Conservation (phyloP, 2,797 vertebrate genomes). For the Podarcis siculus region DNA sequence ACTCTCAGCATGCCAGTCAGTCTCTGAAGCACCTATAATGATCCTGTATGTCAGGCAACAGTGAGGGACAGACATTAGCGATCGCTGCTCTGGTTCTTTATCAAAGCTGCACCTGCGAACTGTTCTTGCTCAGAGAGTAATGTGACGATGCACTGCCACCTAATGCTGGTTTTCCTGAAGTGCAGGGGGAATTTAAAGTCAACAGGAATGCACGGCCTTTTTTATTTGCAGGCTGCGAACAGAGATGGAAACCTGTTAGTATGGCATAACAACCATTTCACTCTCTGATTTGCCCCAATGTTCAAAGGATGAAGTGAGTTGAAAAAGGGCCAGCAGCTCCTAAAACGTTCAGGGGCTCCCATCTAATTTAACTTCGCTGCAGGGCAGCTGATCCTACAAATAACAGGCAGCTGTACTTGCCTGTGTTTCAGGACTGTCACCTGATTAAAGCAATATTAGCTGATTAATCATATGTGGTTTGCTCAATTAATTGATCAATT, state of each 20-base stretch:
- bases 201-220: too few relatives aligned
- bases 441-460: not conserved
- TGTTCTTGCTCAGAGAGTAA: not conserved
- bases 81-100: not conserved
- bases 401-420: not conserved
- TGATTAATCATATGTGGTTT: not conserved
- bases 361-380: not conserved
- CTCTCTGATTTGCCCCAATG: not conserved
- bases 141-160: conserved; percentile 28
- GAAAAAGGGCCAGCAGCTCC: not conserved
- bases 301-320: not conserved
- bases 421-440: not conserved
- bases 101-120: not conserved
- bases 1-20: not conserved
- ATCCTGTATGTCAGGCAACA: not conserved
- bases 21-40: too few relatives aligned
- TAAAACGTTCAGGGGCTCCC: not conserved
- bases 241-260: not conserved
- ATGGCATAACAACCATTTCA: not conserved
- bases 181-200: conserved; percentile 3
- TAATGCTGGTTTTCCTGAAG: conserved; percentile 15
- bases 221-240: not conserved
- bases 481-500: not conserved
- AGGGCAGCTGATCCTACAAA: not conserved
- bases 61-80: not conserved